Base-by-base conservation (phyloP, 2,113 vertebrate species). In the Leuciscus idus region DNA sequence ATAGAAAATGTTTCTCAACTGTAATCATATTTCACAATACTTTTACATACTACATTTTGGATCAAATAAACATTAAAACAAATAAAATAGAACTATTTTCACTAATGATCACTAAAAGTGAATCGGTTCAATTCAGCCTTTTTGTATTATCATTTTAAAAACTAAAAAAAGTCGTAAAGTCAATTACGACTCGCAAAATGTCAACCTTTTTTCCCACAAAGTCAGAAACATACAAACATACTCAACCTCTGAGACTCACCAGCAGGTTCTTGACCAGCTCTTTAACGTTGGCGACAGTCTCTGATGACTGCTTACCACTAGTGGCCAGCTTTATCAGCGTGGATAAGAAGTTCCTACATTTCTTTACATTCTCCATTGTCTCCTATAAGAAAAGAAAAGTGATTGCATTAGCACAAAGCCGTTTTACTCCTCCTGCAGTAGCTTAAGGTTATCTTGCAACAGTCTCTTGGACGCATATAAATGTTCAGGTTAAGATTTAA, bases 331-430 rank as follows among this genome's bases (percentile, higher is more conserved):
- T 99, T 93, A 99, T 99, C 92, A 99, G 90, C 0, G 98, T 99
- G 15, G 98, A 98, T 87, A 99, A 92, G 91, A 99, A 99, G 94
- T 97, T 99, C 94, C 97, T 98, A 91, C 98, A 99, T 92, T 99
- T 99, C 93, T 98, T 99, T 93, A 99, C 98, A 93, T 99, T 99
- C 93, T 99, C 98, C 95, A 99, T 96, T 2, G 97, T 99, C 93
- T 99, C 98, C 98, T 99, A 88, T 13, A 83, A 78, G 3, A 88
- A 19, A 88, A 0, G 76, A 55, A 61, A 30, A 81, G 48, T 66
- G n/a, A 23, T 10, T 13, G 33, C 6, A 43, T 87, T 77, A 68
- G 13, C 39, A n/a, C 46, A 55, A 52, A 17, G 10, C 17, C 21
- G 43, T 4, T 75, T 50, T 50, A 46, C 5, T 28, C 61, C 46